A percentile compares a stretch with the other conserved stretches of the same genome.
Conservation (phyloP, 2,113 vertebrate species). For the Rhabdomys dilectus region DNA sequence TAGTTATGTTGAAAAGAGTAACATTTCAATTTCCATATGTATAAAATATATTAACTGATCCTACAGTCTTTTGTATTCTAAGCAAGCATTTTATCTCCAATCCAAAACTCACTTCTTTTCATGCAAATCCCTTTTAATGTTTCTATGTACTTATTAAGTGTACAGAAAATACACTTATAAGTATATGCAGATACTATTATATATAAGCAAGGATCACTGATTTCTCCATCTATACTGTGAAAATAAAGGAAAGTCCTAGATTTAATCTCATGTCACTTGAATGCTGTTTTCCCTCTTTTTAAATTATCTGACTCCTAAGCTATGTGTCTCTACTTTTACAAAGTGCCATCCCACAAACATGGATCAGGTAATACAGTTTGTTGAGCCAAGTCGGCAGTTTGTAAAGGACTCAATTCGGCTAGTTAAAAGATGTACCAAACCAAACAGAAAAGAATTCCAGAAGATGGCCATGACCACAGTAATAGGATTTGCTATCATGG, state of each 20-base stretch:
- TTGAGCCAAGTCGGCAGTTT: too few species aligned
- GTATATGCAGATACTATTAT: not conserved
- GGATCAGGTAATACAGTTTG: too few species aligned
- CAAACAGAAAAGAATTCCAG: too few species aligned
- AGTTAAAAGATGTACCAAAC: too few species aligned
- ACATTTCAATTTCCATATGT: too few species aligned
- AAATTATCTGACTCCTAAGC: not conserved
- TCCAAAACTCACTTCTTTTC: not conserved
- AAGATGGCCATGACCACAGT: too few species aligned
- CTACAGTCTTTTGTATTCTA: not conserved
- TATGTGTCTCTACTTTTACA: too few species aligned
- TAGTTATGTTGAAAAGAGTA: too few species aligned
- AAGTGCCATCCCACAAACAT: too few species aligned
- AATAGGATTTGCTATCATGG: too few species aligned
- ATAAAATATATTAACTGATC: not conserved
- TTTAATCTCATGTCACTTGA: not conserved
- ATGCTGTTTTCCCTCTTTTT: not conserved
- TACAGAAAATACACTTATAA: not conserved
- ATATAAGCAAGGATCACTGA: not conserved
- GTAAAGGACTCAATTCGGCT: too few species aligned
- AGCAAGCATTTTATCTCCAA: not conserved
- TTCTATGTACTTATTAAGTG: not conserved
- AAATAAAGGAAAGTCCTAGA: not conserved
- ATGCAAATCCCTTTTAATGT: not conserved
- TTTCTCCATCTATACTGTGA: not conserved